These are phyloP conservation scores for Artemia sp. DNA, from an alignment of 2,888 invertebrate genomes.

Conservation along the genomic window DNA sequence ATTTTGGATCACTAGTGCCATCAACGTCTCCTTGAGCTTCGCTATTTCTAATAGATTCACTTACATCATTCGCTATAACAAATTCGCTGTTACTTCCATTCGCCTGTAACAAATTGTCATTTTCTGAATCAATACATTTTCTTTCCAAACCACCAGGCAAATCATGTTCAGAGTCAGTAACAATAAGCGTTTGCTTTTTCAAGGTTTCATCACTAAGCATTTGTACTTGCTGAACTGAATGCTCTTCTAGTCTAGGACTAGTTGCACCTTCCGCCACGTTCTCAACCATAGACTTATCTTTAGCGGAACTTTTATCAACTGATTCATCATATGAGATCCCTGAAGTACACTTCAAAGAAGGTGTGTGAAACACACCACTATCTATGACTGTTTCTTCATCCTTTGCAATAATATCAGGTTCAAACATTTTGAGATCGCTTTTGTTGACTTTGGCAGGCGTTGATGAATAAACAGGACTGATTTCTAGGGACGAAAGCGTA, in stretches of 20 bases:
- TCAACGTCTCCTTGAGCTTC: no score
- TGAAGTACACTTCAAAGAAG: neutral
- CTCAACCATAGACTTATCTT: neutral
- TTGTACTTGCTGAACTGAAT: neutral
- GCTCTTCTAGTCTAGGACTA: neutral
- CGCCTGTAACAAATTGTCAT: no score
- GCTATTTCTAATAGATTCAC: no score
- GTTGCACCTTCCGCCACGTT: neutral
- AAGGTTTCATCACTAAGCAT: constrained; percentile 9
- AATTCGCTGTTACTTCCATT: no score
- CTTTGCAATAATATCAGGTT: neutral
- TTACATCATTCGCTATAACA: no score
- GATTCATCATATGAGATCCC: neutral
- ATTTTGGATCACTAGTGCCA: no score
- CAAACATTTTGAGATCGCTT: neutral
- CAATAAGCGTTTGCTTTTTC: neutral
- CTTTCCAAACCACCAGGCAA: constrained; percentile 13
- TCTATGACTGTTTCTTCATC: neutral
- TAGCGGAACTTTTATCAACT: neutral
- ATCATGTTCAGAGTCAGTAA: neutral
- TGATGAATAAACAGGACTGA: neutral
- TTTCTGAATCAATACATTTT: neutral
- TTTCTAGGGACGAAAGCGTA: neutral
- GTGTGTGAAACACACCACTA: neutral
- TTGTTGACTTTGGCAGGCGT: neutral